Base-by-base conservation (phyloP, 64 coral and sea anemone species). In the Dendronephthya gigantea region DNA sequence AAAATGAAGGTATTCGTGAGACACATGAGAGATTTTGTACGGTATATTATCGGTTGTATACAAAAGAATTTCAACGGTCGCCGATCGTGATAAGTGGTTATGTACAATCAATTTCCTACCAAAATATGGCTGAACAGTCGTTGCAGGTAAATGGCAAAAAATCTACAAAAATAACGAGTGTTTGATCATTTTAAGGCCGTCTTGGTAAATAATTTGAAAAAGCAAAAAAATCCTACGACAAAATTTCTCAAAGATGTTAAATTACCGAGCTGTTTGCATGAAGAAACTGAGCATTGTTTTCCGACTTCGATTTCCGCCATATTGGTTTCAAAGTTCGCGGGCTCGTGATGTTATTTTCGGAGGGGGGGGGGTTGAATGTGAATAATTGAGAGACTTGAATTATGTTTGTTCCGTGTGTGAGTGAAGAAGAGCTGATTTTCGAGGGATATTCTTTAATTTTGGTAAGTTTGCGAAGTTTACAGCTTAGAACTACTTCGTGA, bases 241-340 rank as follows among this genome's bases (percentile, higher is more conserved):
- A 9, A 70, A 27, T 32, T 15, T 14, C 11, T 45, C 11, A 6
- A 45, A 39, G 36, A 35, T 68, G 19, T 35, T 31, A 27, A 59
- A 49, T 81, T 86, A 96, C 94, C 94, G 23, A 96, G 87, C 48
- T 92, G 91, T 81, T 93, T 86, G 43, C 94, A 96, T 30, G 86
- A 88, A 40, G 36, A 34, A 35, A 90, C 90, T 82, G 90, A 48
- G 83, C 94, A 96, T 22, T 93, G 89, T 75, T 90, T 70, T 31
- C 94, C 94, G n/a, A 96, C 35, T 38, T 87, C 68, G 58, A 89
- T 88, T 74, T 96, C 94, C 86, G 94, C 91, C 94, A 96, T 96
- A 34, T 96, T 96, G 84, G 28, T 72, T 58, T 50, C 28, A 35
- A 5, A 27, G 55, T n/a, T 62, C 4, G 25, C 4, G 55, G 55